Evolutionary conservation across 2,888 invertebrate species (phyloP).

Genomic region (Lycophotia porphyrea): DNA sequence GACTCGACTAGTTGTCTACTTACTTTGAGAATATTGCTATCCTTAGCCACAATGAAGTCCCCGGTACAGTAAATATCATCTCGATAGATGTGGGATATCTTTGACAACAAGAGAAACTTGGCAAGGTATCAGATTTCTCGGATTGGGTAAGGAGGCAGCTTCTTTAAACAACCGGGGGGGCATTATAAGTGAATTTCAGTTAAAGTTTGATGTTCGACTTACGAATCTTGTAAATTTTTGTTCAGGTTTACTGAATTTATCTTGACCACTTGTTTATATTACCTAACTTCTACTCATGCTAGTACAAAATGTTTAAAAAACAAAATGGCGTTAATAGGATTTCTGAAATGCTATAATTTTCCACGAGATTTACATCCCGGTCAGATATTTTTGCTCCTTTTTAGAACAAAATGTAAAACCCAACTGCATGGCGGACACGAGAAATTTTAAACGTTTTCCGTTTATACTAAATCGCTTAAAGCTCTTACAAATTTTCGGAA

Average conservation of each 20-base stretch:
- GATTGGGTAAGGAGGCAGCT: slow-evolving; percentile 16
- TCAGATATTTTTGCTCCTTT: background rate
- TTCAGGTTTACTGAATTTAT: background rate
- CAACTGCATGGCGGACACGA: background rate
- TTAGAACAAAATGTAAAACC: background rate
- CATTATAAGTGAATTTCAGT: slow-evolving; percentile 14
- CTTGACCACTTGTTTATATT: background rate
- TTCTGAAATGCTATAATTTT: background rate
- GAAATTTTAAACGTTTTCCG: slow-evolving; percentile 9
- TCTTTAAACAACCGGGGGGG: slow-evolving; percentile 43
- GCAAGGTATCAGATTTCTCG: slow-evolving; percentile 52
- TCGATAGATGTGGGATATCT: slow-evolving; percentile 65
- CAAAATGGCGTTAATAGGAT: background rate
- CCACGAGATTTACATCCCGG: background rate
- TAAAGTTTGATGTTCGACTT: background rate
- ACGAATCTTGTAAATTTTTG: background rate
- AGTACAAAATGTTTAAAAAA: background rate
- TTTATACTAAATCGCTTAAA: slow-evolving; percentile 26
- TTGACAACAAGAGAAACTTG: slow-evolving; percentile 65
- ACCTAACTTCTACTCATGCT: background rate
- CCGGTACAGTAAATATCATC: slow-evolving; percentile 69
- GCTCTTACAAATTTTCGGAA: slow-evolving; percentile 38
- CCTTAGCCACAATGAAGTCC: slow-evolving; percentile 77
- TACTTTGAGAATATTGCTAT: slow-evolving; percentile 82
- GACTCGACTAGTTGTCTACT: slow-evolving; percentile 81